A percentile compares a stretch with the other conserved stretches of the same genome.
phyloP scores from a whole-genome alignment of 2,113 vertebrate genomes.

The Ardeotis arabs region DNA sequence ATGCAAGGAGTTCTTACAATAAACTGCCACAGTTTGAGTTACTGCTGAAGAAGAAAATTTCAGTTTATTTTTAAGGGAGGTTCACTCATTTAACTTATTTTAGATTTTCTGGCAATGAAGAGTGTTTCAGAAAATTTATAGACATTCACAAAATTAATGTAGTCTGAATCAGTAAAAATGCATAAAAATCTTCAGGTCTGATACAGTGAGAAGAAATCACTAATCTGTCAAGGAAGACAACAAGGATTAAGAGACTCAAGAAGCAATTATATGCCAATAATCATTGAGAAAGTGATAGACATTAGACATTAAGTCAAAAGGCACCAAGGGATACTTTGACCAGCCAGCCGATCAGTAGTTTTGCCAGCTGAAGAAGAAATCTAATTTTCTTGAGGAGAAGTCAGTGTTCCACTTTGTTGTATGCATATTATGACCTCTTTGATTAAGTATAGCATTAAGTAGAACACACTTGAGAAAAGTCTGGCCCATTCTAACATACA shows the following conservation, averaged over 20 bases:
- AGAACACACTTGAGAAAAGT: not conserved
- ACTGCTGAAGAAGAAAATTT: not conserved
- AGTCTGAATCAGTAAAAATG: constrained; percentile 38
- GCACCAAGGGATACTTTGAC: constrained; percentile 26
- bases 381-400: constrained; percentile 41
- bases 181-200: constrained; percentile 44
- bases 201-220: not conserved
- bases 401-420: not conserved
- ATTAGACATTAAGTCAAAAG: constrained; percentile 14
- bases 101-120: not conserved
- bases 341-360: not conserved
- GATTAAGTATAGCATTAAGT: not conserved
- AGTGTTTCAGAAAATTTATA: constrained; percentile 8
- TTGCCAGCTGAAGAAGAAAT: constrained; percentile 47
- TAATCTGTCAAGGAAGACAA: constrained; percentile 27
- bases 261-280: not conserved
- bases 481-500: not conserved
- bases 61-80: not conserved
- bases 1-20: not conserved
- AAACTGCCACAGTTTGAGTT: not conserved
- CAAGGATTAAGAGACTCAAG: constrained; percentile 39
- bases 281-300: constrained; percentile 15
- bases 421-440: not conserved
- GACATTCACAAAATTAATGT: not conserved
- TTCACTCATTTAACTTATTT: not conserved